Evolutionary conservation across 1,140 invertebrate species (phyloP), one percentile per base, ranked within the genome.

Genomic region (Platorchestia sp.): DNA sequence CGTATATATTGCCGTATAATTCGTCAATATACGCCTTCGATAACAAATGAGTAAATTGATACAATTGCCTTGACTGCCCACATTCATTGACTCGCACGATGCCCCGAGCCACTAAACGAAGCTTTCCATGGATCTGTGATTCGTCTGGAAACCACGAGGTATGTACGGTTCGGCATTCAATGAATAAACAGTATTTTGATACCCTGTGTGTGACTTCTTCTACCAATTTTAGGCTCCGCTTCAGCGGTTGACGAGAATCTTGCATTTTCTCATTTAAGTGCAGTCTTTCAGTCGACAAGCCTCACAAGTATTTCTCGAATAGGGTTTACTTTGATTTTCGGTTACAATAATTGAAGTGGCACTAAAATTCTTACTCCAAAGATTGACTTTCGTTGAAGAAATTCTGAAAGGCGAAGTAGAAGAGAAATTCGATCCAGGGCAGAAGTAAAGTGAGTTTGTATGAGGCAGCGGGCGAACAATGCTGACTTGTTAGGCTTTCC

Each of bases 401-500:
- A 27, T 75, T 3, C 36, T 75, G 59, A 75, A 75, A 75, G 59
- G 59, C 59, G 59, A 27, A 75, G 59, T 75, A 75, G 27, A 75
- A 75, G 59, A 75, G 59, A 51, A 75, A 27, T 75, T 75, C 59
- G 59, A 75, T 75, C 3, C 10, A 75, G 59, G 27, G 59, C 59
- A 75, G 14, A 36, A 36, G 6, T 93, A 44, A 93, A 93, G 91
- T 93, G 91, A 93, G 91, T 93, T 93, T 93, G 91, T 93, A 45
- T 45, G 45, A 47, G 91, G 36, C 91, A 90, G 16, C 43, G 36
- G 43, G n/a, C 91, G 45, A 93, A 93, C 91, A 93, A 93, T 93
- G 91, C 43, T 40, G 36, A 93, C 91, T 93, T 93, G 91, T 93
- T 93, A 93, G 91, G 91, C 91, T 93, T 93, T 45, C 44, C 43